A percentile compares a stretch with the other conserved stretches of the same genome.
phyloP scores from a whole-genome alignment of 1,140 invertebrate genomes.

The Venturia canescens region DNA sequence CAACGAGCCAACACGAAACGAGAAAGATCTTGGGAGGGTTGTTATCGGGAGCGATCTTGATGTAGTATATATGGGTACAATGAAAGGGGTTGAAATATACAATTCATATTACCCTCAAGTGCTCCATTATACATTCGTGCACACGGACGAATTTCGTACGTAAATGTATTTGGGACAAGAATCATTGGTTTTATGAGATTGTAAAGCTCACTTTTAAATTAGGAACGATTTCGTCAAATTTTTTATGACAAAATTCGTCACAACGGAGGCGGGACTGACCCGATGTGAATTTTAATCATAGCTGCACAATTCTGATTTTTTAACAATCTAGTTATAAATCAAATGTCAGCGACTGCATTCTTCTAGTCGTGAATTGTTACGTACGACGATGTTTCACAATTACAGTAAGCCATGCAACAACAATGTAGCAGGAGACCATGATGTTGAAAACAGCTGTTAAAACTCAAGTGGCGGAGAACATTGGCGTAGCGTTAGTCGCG shows the following conservation, averaged over 20 bases:
- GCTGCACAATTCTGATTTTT: no score
- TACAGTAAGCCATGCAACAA: no score
- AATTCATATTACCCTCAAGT: conserved; percentile 8
- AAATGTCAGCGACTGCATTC: no score
- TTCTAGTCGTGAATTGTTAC: no score
- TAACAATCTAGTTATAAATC: no score
- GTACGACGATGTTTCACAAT: no score
- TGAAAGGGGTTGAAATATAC: conserved; percentile 33
- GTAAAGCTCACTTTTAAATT: neutral
- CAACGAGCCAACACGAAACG: conserved; percentile 37
- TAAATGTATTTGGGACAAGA: neutral
- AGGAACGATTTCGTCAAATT: no score
- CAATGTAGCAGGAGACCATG: no score
- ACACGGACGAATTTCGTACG: neutral
- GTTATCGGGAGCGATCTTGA: conserved; percentile 38
- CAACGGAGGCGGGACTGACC: no score
- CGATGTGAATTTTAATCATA: no score
- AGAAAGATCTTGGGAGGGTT: conserved; percentile 31
- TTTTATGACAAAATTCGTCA: no score
- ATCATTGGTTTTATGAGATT: conserved; percentile 10
- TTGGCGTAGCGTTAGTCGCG: neutral
- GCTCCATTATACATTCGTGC: conserved; percentile 16
- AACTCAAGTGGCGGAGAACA: neutral
- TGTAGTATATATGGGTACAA: conserved; percentile 4
- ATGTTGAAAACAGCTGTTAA: no score